Evolutionary conservation across 2,113 vertebrate genomes (phyloP), one percentile per base, ranked within the genome.

Genomic region (Marmota monax): DNA sequence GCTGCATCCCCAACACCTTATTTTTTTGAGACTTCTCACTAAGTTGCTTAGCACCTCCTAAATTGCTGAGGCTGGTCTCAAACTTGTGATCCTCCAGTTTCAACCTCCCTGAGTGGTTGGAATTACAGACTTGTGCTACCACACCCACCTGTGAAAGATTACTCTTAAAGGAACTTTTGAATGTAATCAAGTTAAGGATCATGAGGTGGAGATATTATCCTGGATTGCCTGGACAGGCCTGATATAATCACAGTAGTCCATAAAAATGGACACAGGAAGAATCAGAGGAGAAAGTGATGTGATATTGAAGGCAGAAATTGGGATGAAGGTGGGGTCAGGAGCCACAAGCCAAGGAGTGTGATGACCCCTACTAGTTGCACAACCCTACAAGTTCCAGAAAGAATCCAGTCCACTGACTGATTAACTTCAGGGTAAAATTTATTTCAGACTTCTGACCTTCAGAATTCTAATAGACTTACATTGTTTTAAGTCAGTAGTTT

Each of bases 401-500:
- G 34, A 76, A n/a, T 29, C 29, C 4, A 91, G 3, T 5, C 13
- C 14, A 1, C n/a, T 82, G 12, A 70, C n/a, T 77, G 7, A 2
- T n/a, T 22, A 77, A 58, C 22, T 42, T 84, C 23, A 7, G 9
- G 39, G 0, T 29, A 70, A 88, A 88, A 53, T 10, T 77, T 51
- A 48, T 65, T 79, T 51, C 56, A 90, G 37, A 65, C 14, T 67
- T 87, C 5, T 42, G 29, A 61, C 27, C 2, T 63, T 7, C 14
- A 91, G 39, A 93, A 84, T 69, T 80, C 23, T 73, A 69, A 83
- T 77, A 83, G 93, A 34, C 48, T 58, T 5, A 2, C 51, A 1
- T 67, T 95, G 17, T 86, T 94, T 93, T 65, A 77, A 32, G 48
- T 7, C 10, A 88, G 22, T 73, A 37, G 70, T 90, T 65, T 88